These are phyloP conservation scores for Zygothrica quintamaculata DNA, from an alignment of 2,888 invertebrate genomes.

Conservation along the genomic window DNA sequence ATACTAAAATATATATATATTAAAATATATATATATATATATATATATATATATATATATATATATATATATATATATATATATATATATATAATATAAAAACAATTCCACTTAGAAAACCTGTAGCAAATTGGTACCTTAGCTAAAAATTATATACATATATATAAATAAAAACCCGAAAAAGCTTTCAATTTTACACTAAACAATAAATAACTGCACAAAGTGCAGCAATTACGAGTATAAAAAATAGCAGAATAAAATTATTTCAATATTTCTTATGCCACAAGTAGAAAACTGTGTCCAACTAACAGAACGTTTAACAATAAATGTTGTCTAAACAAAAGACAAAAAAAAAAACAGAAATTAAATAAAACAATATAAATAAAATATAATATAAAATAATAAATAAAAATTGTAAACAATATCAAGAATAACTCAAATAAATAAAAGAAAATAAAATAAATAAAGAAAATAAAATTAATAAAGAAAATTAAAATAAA, in stretches of 20 bases:
- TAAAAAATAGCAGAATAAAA: slow-evolving; percentile 11
- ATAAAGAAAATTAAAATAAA: neutral
- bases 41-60: no score
- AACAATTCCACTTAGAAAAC: slow-evolving; percentile 62
- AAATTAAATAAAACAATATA: slow-evolving; percentile 6
- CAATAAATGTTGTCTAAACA: slow-evolving; percentile 42
- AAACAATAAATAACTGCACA: slow-evolving; percentile 37
- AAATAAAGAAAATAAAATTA: no score
- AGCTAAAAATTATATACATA: no score
- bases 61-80: no score
- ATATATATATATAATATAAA: neutral
- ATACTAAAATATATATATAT: neutral
- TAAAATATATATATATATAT: no score
- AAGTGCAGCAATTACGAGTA: slow-evolving; percentile 33
- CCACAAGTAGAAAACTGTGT: slow-evolving; percentile 33
- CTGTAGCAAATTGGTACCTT: slow-evolving; percentile 78
- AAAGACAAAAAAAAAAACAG: slow-evolving; percentile 5
- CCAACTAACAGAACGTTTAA: slow-evolving; percentile 38
- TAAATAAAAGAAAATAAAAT: neutral
- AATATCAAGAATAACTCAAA: neutral
- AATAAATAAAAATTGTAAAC: neutral
- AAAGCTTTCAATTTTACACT: slow-evolving; percentile 61
- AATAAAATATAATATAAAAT: slow-evolving; percentile 25
- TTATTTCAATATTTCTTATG: slow-evolving; percentile 15
- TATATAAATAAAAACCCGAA: slow-evolving; percentile 25